Evolutionary conservation across 2,888 invertebrate species (phyloP), one percentile per base, ranked within the genome.

Genomic region (Steromphala cineraria): DNA sequence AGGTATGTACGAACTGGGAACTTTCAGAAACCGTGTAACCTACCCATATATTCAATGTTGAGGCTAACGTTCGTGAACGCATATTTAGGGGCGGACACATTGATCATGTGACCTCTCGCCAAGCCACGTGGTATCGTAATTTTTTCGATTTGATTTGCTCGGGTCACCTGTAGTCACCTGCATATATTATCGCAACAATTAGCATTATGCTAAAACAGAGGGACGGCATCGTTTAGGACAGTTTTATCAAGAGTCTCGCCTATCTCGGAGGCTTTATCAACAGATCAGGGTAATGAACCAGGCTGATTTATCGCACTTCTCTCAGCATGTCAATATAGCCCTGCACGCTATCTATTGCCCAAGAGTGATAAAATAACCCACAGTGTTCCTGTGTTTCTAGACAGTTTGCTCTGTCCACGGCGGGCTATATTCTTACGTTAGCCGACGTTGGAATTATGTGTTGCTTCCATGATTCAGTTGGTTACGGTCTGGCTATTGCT

Each of bases 271-370:
- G 19, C 36, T 71, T 71, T 36, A 71, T 71, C 31, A 19, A 31
- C 28, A 71, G 71, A 71, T 71, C 71, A 71, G 71, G 71, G 71
- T 71, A 71, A 71, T 71, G 71, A 71, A 71, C 28, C 71, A 71
- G 71, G 36, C 71, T 71, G 71, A 71, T 71, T 71, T 71, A 71
- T 71, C 71, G 36, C 71, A 71, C 31, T 36, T 19, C 71, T 71
- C 19, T 31, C n/a, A 71, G 40, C 40, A 71, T 56, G 71, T 71
- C 71, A 71, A 71, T 71, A 71, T 71, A 71, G 71, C 71, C 71
- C 71, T 56, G 71, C 71, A 36, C 71, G 40, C 71, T 71, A 71
- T 71, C 71, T 71, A 36, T 71, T 71, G 71, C 71, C 71, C 71
- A 71, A 71, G 71, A 71, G 71, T 71, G 71, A 71, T 71, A 71